phyloP scores from a whole-genome alignment of 2,797 vertebrate species.

The Pristis pectinata region DNA sequence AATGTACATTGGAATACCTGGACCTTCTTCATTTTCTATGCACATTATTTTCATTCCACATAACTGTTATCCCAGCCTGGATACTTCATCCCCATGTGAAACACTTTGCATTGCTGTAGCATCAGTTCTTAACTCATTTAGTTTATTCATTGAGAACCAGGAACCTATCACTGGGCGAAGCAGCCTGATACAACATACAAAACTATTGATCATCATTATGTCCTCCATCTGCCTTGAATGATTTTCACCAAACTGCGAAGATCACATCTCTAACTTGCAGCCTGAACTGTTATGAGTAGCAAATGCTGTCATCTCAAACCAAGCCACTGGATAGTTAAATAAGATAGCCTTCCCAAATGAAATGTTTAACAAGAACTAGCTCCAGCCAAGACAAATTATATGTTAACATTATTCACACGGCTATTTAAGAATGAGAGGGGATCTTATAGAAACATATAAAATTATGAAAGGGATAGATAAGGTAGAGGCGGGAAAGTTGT shows the following conservation, averaged over 20 bases:
- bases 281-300: neutral
- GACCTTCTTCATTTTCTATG: no score
- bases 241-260: neutral
- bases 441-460: no score
- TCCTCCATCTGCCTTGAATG: neutral
- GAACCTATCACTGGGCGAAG: neutral
- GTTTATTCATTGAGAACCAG: neutral
- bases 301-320: neutral
- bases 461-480: no score
- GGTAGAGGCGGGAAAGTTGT: no score
- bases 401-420: neutral
- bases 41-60: no score
- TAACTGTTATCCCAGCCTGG: no score
- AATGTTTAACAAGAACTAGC: neutral
- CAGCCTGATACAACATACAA: neutral
- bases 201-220: conserved; percentile 5
- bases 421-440: no score
- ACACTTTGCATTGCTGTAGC: neutral
- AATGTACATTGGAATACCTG: no score
- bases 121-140: neutral
- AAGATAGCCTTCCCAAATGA: neutral
- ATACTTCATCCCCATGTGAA: neutral
- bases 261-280: neutral
- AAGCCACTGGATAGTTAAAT: conserved; percentile 1
- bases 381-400: neutral